Evolutionary conservation across 2,888 invertebrate genomes (phyloP).

Genomic region (Ecdyonurus torrentis): DNA sequence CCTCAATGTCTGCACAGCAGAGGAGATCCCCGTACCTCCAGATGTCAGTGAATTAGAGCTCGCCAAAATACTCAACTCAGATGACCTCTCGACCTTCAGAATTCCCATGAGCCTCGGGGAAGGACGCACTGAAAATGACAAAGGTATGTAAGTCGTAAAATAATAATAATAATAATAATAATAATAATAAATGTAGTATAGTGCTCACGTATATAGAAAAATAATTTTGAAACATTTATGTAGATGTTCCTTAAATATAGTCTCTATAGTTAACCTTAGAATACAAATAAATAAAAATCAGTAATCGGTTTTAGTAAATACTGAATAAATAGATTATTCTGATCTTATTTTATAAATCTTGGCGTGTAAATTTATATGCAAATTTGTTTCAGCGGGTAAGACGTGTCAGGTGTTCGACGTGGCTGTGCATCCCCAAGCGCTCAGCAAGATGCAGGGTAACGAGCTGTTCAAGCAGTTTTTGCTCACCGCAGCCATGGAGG

Average conservation of each 20-base stretch:
- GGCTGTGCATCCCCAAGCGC: conserved; percentile 62
- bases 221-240: too few relatives aligned
- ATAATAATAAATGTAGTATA: not conserved
- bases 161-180: not conserved
- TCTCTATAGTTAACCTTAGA: too few relatives aligned
- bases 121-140: conserved; percentile 59
- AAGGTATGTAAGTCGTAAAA: conserved; percentile 28
- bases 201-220: not conserved
- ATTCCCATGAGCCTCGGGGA: conserved; percentile 87
- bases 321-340: too few relatives aligned
- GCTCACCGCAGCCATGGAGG: conserved; percentile 62
- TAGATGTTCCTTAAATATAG: too few relatives aligned
- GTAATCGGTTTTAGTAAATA: too few relatives aligned
- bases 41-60: conserved; percentile 51
- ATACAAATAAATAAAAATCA: too few relatives aligned
- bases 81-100: conserved; percentile 51
- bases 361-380: not conserved
- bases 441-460: conserved; percentile 52
- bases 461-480: conserved; percentile 63
- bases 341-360: too few relatives aligned
- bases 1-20: conserved; percentile 69
- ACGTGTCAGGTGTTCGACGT: conserved; percentile 66
- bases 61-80: conserved; percentile 45
- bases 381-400: conserved; percentile 34
- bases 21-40: conserved; percentile 53